A percentile compares a stretch with the other conserved stretches of the same genome.
These are phyloP conservation scores for Drosophila navojoa DNA, from an alignment of 1,140 invertebrate species.

Conservation along the genomic window DNA sequence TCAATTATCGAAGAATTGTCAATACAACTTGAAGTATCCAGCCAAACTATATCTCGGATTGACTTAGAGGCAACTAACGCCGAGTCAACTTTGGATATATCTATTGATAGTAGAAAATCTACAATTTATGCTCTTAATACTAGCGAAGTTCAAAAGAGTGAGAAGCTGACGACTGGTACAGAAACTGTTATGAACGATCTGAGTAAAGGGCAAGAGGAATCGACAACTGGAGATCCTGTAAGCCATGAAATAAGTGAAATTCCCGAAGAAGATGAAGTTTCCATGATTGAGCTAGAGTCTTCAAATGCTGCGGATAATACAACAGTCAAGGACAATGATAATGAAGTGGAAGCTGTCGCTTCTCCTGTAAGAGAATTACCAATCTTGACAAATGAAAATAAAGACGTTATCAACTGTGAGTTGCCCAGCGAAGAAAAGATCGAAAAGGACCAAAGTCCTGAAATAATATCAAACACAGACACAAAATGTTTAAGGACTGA, in stretches of 20 bases:
- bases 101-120: conserved; percentile 2
- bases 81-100: background rate
- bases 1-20: background rate
- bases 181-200: background rate
- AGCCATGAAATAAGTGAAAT: background rate
- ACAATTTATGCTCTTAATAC: conserved; percentile 15
- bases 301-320: background rate
- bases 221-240: background rate
- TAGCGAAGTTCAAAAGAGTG: background rate
- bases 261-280: background rate
- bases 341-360: background rate
- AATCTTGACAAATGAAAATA: background rate
- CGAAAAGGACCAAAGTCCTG: background rate
- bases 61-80: conserved; percentile 6
- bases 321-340: too few relatives aligned
- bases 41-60: conserved; percentile 1
- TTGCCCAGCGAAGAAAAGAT: background rate
- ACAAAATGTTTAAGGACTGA: background rate
- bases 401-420: background rate
- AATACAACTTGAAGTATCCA: background rate
- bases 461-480: background rate
- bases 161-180: background rate
- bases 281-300: background rate
- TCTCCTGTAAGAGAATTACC: background rate
- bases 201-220: background rate